Evolutionary conservation across 2,888 invertebrate genomes (phyloP), one percentile per base, ranked within the genome.

Genomic region (Ypsolopha sequella): DNA sequence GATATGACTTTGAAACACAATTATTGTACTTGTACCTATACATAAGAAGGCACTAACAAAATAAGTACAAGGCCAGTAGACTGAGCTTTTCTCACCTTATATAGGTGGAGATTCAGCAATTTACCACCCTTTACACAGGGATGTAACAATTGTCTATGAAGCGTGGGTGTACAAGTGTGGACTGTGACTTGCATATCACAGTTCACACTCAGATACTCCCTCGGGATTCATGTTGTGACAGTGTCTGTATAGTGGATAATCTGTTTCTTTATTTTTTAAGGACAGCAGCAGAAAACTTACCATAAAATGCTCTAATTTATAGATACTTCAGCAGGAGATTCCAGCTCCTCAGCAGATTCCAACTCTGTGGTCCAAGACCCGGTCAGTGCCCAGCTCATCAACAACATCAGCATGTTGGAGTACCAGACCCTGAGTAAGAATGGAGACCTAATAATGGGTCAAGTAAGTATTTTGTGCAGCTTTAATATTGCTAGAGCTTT

Each of bases 371-470:
- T 80, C 9, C 87, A 80, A 58, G 87, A 87, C 58, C 86, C 87
- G 41, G 87, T 87, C 36, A 87, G 87, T 56, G 87, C 87, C n/a
- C 87, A 87, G 56, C 70, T 87, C 46, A 87, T 87, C 38, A 87
- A 87, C 58, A 87, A 87, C 54, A 87, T 87, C 44, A 87, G 87
- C 57, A 87, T 87, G 87, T 57, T 87, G 54, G 87, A 87, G 56
- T 87, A 87, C 54, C 85, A 87, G 55, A 86, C 87, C 6, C 66
- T 87, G 1, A 86, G 86, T 61, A 87, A 86, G 62, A 87, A 86
- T 66, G 80, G 77, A 34, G 85, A 87, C 53, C 69, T 85, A 38
- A 79, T 86, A 47, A 70, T 78, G 56, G 79, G 81, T 54, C 79
- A 79, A 63, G 87, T 87, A 64, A 65, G 38, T 43, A 68, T 24